These are phyloP conservation scores for Cuculus canorus DNA, from an alignment of 2,797 vertebrate species.

Conservation along the genomic window DNA sequence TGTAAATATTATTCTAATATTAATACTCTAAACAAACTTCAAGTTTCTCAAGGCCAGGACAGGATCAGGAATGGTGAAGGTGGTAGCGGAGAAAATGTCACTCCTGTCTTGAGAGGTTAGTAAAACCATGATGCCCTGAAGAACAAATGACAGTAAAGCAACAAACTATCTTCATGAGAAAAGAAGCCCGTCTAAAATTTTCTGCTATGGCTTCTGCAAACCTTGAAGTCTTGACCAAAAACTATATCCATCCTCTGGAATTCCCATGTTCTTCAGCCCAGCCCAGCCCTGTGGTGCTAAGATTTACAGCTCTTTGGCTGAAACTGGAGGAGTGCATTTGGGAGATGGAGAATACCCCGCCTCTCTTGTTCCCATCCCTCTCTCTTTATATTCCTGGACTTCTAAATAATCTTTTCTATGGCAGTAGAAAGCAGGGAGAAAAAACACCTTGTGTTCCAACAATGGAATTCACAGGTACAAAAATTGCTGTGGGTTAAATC, in stretches of 20 bases:
- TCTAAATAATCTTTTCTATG: background rate
- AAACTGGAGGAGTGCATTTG: background rate
- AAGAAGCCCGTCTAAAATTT: background rate
- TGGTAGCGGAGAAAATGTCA: background rate
- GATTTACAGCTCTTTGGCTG: background rate
- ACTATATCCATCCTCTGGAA: background rate
- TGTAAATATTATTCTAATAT: background rate
- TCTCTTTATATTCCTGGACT: background rate
- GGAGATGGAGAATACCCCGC: background rate
- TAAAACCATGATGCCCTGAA: background rate
- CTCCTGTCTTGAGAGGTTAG: background rate
- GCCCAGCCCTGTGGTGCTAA: background rate
- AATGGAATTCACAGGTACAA: background rate
- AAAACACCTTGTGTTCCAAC: background rate
- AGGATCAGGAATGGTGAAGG: background rate
- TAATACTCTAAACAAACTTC: background rate
- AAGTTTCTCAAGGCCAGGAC: background rate
- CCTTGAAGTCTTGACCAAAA: background rate
- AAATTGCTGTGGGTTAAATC: background rate
- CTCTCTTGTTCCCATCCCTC: background rate
- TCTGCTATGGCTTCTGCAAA: background rate
- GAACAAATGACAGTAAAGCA: background rate
- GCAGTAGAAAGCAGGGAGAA: background rate
- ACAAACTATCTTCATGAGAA: background rate
- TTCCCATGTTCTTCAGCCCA: background rate